Evolutionary conservation across 2,888 invertebrate genomes (phyloP).

Genomic region (Syrphus vitripennis): DNA sequence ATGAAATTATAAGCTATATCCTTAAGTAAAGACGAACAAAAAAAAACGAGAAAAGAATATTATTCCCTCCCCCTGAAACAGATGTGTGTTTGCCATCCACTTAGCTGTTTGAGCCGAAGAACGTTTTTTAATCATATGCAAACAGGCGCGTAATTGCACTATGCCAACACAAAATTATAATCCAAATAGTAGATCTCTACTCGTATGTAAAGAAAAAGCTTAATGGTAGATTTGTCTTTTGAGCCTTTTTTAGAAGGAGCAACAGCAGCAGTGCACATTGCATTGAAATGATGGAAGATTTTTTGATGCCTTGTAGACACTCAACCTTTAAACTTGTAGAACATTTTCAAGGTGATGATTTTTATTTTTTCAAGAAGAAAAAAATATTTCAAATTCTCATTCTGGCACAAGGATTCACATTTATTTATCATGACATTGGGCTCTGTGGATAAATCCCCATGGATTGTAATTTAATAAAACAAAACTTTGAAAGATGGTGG

Average conservation of each 20-base stretch:
- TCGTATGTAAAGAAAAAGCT: no score
- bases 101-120: constrained; percentile 30
- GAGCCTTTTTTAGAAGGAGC: not conserved
- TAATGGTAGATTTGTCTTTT: constrained; percentile 31
- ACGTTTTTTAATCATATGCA: constrained; percentile 65
- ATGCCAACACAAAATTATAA: constrained; percentile 60
- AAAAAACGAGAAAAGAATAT: not conserved
- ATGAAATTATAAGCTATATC: constrained; percentile 50
- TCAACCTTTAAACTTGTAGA: not conserved
- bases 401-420: not conserved
- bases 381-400: not conserved
- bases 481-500: constrained; percentile 41
- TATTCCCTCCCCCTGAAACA: constrained; percentile 41
- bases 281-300: not conserved
- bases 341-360: constrained; percentile 9
- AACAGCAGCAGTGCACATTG: not conserved
- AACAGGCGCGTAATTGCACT: constrained; percentile 63
- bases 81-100: constrained; percentile 57
- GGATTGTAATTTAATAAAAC: not conserved
- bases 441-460: not conserved
- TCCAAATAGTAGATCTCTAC: no score
- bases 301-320: not conserved
- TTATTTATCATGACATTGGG: not conserved
- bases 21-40: constrained; percentile 8
- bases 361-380: not conserved